phyloP scores from a whole-genome alignment of 2,888 invertebrate species.

The Meandrusa payeni region DNA sequence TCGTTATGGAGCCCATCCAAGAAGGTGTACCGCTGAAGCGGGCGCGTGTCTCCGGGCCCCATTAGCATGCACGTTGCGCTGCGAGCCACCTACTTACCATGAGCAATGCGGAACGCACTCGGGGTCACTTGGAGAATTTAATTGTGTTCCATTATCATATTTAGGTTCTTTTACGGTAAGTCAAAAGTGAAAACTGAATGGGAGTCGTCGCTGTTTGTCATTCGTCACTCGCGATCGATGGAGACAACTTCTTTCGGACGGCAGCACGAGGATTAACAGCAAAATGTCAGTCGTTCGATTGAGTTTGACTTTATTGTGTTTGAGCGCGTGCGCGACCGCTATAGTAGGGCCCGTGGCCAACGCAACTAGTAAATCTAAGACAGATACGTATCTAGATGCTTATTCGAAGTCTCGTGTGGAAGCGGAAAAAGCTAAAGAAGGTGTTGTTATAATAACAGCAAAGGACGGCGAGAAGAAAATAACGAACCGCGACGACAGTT shows the following conservation, averaged over 20 bases:
- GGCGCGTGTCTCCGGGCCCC: slow-evolving; percentile 40
- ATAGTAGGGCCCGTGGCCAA: slow-evolving; percentile 63
- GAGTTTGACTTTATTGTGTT: slow-evolving; percentile 45
- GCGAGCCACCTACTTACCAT: slow-evolving; percentile 69
- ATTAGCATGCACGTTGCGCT: slow-evolving; percentile 67
- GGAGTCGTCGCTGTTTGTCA: slow-evolving; percentile 60
- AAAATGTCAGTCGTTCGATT: slow-evolving; percentile 52
- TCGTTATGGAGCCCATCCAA: slow-evolving; percentile 61
- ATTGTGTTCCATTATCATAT: slow-evolving; percentile 81
- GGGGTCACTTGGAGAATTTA: slow-evolving; percentile 76
- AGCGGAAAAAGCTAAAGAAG: slow-evolving; percentile 70
- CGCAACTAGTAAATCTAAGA: slow-evolving; percentile 51
- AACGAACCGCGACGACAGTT: slow-evolving; percentile 69
- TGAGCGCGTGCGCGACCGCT: slow-evolving; percentile 55
- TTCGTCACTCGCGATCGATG: slow-evolving; percentile 74
- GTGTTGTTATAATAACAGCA: slow-evolving; percentile 66
- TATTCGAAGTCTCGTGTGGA: slow-evolving; percentile 79
- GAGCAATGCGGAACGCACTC: slow-evolving; percentile 73
- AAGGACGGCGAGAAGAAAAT: slow-evolving; percentile 74
- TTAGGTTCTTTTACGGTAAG: slow-evolving; percentile 79
- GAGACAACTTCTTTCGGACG: slow-evolving; percentile 63
- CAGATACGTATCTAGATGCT: slow-evolving; percentile 84
- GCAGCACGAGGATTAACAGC: slow-evolving; percentile 46
- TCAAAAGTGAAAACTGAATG: slow-evolving; percentile 79
- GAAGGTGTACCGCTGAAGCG: slow-evolving; percentile 44